These are phyloP conservation scores for Nipponia nippon DNA, from an alignment of 2,113 vertebrate species.

Conservation along the genomic window DNA sequence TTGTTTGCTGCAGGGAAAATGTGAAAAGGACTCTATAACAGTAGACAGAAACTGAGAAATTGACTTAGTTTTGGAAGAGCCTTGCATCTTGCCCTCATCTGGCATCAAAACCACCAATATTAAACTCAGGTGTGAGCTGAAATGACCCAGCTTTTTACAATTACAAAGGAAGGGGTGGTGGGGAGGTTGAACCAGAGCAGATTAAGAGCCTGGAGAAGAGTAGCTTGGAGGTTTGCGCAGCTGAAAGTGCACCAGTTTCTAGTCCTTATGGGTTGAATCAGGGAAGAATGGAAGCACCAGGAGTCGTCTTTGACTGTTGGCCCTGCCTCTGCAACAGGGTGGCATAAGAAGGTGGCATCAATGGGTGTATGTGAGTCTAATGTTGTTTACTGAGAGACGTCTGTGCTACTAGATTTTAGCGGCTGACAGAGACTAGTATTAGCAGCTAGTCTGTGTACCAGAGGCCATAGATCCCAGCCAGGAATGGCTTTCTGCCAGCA, in stretches of 20 bases:
- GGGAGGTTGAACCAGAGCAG: neutral
- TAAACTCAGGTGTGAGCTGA: neutral
- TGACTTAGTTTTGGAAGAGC: neutral
- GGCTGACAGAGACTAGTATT: neutral
- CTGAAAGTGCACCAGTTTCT: neutral
- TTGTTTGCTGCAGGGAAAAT: neutral
- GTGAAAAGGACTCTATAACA: neutral
- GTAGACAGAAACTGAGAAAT: neutral
- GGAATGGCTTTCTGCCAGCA: neutral
- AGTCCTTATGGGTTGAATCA: neutral
- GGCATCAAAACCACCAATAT: neutral
- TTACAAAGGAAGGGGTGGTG: neutral
- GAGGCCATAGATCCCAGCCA: neutral
- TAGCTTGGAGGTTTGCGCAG: neutral
- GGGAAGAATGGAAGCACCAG: neutral
- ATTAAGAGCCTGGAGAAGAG: neutral
- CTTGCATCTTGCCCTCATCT: neutral
- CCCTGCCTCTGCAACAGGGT: neutral
- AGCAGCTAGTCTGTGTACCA: neutral
- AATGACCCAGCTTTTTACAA: neutral
- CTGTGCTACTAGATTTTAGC: neutral
- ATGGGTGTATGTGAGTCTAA: fast-evolving
- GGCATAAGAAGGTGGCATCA: fast-evolving
- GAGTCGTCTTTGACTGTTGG: neutral
- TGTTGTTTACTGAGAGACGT: neutral